phyloP scores from a whole-genome alignment of 2,797 vertebrate species.

The Thalassophryne amazonica region DNA sequence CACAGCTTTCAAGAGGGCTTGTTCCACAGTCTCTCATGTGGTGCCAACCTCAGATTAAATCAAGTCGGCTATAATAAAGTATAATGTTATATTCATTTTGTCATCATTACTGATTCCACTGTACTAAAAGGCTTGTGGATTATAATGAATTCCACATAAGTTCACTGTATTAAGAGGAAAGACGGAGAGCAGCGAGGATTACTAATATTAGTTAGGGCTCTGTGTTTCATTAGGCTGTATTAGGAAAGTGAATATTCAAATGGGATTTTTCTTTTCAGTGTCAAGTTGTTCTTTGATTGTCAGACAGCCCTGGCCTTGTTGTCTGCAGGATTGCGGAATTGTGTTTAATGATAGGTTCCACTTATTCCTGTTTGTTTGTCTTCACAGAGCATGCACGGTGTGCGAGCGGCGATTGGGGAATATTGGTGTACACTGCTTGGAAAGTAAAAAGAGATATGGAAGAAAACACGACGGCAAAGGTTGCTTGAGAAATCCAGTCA shows the following conservation, averaged over 20 bases:
- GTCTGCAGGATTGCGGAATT: slow-evolving; percentile 36
- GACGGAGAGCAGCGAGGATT: slow-evolving; percentile 62
- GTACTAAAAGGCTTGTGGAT: slow-evolving; percentile 70
- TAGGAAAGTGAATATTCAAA: slow-evolving; percentile 59
- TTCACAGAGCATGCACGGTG: slow-evolving; percentile 10
- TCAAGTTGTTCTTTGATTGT: slow-evolving; percentile 63
- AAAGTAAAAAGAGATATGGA: slow-evolving; percentile 39
- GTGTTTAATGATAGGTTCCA: slow-evolving; percentile 31
- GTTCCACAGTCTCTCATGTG: slow-evolving; percentile 69
- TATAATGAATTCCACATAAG: slow-evolving; percentile 77
- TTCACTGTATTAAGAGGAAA: slow-evolving; percentile 69
- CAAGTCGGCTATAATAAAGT: slow-evolving; percentile 74
- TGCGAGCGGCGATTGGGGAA: neutral
- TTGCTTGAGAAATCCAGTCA: slow-evolving; percentile 75
- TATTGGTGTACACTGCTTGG: slow-evolving; percentile 25
- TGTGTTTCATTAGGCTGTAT: slow-evolving; percentile 66
- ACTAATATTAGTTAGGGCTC: slow-evolving; percentile 71
- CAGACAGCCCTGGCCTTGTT: slow-evolving; percentile 22
- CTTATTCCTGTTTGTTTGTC: slow-evolving; percentile 37
- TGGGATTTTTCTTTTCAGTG: slow-evolving; percentile 24
- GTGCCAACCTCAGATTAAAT: slow-evolving; percentile 76
- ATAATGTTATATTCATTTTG: slow-evolving; percentile 79
- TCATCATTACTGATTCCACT: slow-evolving; percentile 73
- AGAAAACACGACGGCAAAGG: slow-evolving; percentile 69
- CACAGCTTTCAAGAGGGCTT: slow-evolving; percentile 66